Evolutionary conservation across 2,113 vertebrate species (phyloP).

Genomic region (Panthera leo): DNA sequence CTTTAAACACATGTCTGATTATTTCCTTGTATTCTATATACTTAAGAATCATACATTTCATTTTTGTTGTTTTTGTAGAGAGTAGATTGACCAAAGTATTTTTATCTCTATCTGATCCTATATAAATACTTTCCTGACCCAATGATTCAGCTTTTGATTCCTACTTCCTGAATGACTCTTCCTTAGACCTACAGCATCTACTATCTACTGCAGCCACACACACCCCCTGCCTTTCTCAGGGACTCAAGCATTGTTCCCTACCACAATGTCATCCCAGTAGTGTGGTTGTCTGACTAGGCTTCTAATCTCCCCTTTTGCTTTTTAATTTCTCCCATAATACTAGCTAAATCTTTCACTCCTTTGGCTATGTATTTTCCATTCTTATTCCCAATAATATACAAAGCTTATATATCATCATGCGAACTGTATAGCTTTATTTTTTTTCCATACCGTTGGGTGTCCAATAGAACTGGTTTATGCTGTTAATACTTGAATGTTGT

Average conservation of each 20-base stretch:
- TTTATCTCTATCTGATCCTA: not conserved
- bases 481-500: not conserved
- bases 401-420: not conserved
- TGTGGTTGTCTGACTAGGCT: not conserved
- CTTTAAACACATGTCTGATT: not conserved
- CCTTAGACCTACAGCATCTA: not conserved
- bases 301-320: not conserved
- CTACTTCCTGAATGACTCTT: not conserved
- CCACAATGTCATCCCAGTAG: rapidly evolving
- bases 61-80: not conserved
- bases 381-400: not conserved
- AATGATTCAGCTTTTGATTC: not conserved
- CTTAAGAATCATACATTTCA: not conserved
- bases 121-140: not conserved
- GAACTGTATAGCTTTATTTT: not conserved
- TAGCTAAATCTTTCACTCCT: not conserved
- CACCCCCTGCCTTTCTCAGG: not conserved
- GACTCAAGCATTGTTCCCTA: too few species aligned
- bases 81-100: not conserved
- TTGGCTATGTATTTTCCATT: not conserved
- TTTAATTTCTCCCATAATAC: not conserved
- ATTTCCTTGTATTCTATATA: not conserved
- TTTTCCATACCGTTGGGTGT: not conserved
- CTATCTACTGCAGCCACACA: rapidly evolving
- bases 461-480: not conserved